Conservation (phyloP, 2,113 vertebrate species). For the Castor canadensis region DNA sequence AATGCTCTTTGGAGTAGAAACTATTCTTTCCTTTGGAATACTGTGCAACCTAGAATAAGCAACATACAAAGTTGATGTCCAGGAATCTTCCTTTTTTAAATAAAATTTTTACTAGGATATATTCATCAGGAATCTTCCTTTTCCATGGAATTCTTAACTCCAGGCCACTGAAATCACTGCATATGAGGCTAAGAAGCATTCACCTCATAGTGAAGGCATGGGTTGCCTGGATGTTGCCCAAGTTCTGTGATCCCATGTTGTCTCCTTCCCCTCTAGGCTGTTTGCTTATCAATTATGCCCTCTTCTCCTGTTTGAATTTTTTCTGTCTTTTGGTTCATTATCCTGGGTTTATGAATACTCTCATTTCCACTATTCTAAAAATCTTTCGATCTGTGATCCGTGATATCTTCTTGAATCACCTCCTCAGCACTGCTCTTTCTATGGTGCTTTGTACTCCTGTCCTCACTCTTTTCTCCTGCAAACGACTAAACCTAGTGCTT, state of each 20-base stretch:
- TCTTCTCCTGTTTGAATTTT: constrained; percentile 21
- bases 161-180: background rate
- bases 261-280: background rate
- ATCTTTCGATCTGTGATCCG: no score
- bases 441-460: background rate
- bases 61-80: background rate
- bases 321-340: background rate
- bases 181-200: background rate
- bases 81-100: background rate
- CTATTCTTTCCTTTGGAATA: background rate
- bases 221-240: background rate
- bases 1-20: background rate
- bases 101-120: no score
- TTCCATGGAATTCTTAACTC: background rate
- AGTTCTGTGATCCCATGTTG: background rate
- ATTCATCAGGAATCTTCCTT: background rate
- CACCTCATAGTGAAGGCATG: background rate
- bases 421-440: background rate
- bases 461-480: background rate
- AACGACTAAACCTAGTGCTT: background rate
- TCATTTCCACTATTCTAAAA: constrained; percentile 30
- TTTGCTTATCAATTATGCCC: background rate
- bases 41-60: background rate
- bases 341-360: background rate
- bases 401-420: background rate